Base-by-base conservation (phyloP, 1,140 invertebrate genomes). In the Musca domestica region DNA sequence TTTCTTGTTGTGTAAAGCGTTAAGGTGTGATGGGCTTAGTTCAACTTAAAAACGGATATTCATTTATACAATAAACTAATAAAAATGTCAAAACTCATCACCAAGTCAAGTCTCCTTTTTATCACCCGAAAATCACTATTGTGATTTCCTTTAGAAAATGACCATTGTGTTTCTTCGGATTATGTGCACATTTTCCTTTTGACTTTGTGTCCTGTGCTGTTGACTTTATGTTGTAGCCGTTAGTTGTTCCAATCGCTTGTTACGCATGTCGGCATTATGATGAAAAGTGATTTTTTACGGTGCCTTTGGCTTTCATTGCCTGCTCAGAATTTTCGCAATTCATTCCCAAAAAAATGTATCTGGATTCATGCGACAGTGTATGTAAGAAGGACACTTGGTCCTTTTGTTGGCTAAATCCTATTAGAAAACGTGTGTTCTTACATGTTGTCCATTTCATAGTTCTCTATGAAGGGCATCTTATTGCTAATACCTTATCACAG, bases 51-150 rank as follows among this genome's bases (percentile, higher is more conserved):
- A 22, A 19, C 20, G 63, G 41, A 49, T 64, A 27, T 64, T 22
- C 20, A 6, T 48, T 48, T 48, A 9, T 52, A 69, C 73, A 73
- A 69, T 71, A 64, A 69, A 73, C 72, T 74, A 74, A 74, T 74
- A 74, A 74, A 73, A 71, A 74, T 71, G 71, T 73, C 72, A 73
- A 74, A 69, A 74, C 52, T 70, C 70, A 73, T 72, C 71, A 41
- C 34, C 10, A 68, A 69, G 69, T 66, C 67, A 47, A 61, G 69
- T 73, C n/a, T n/a, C 34, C 27, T 41, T 41, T 41, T 41, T 41
- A 41, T 41, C 34, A 41, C 34, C 2, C 34, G 2, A 10, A 41
- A 41, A 41, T 41, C 34, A 41, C 12, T 41, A 10, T 41, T 41
- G 6, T 10, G 2, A 5, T 12, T 41, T 5, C 34, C 10, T 7